phyloP scores from a whole-genome alignment of 2,797 vertebrate genomes.

The Chelidonichthys spinosus region DNA sequence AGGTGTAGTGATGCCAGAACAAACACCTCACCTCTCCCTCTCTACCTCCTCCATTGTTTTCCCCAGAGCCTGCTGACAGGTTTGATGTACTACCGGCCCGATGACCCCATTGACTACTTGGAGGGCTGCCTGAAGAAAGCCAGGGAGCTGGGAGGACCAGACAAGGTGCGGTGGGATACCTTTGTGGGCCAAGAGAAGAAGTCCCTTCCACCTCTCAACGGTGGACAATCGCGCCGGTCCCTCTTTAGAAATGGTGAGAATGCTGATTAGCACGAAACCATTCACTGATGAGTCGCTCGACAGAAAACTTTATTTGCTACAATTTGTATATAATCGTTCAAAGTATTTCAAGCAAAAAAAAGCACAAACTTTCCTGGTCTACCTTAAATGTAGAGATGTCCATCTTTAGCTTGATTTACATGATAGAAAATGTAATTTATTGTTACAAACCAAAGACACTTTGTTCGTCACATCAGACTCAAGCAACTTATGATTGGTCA shows the following conservation, averaged over 20 bases:
- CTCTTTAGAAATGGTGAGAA: slow-evolving; percentile 96
- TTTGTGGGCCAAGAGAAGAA: slow-evolving; percentile 98
- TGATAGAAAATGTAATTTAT: not conserved
- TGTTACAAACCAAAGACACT: not conserved
- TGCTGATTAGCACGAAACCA: not conserved
- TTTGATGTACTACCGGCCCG: slow-evolving; percentile 95
- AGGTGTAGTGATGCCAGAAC: slow-evolving; percentile 2
- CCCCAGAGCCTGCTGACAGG: slow-evolving; percentile 96
- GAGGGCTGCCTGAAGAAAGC: slow-evolving; percentile 95
- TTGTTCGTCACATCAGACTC: not conserved
- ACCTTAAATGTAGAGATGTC: slow-evolving; percentile 3
- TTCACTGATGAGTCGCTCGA: not conserved
- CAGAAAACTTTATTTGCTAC: not conserved
- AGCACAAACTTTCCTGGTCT: not conserved
- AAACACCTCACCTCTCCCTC: not conserved
- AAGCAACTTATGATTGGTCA: not conserved
- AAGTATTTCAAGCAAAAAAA: not conserved
- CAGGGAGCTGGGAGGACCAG: slow-evolving; percentile 92
- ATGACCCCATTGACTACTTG: slow-evolving; percentile 97
- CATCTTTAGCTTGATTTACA: not conserved
- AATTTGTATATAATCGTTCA: not conserved
- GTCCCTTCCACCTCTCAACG: slow-evolving; percentile 93
- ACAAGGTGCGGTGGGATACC: slow-evolving; percentile 97
- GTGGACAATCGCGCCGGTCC: slow-evolving; percentile 92
- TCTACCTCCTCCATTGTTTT: slow-evolving; percentile 21